These are phyloP conservation scores for Cyclophora punctaria DNA, from an alignment of 2,888 invertebrate genomes.

Conservation along the genomic window DNA sequence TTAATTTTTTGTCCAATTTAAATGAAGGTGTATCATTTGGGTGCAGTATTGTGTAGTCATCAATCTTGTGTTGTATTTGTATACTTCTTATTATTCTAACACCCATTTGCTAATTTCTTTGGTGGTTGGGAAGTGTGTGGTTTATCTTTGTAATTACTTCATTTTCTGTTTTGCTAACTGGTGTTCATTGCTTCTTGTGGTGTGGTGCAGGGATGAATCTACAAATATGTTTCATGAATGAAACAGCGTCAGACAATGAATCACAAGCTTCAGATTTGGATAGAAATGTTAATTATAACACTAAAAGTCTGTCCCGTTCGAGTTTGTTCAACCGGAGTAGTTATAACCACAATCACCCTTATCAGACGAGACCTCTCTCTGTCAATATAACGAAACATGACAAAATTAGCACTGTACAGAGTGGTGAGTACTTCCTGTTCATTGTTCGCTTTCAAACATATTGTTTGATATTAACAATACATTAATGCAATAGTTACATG, in stretches of 20 bases:
- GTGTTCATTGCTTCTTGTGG: constrained; percentile 23
- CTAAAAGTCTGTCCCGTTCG: constrained; percentile 56
- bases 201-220: constrained; percentile 86
- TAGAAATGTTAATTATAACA: constrained; percentile 52
- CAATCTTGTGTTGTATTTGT: no score
- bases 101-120: no score
- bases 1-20: no score
- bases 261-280: constrained; percentile 85
- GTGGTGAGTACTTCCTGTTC: constrained; percentile 50
- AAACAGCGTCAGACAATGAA: constrained; percentile 89
- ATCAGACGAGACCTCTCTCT: constrained; percentile 65
- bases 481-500: no score
- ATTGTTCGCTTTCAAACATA: not conserved
- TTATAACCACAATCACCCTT: constrained; percentile 66
- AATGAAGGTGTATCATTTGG: no score
- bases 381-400: constrained; percentile 66
- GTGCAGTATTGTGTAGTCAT: no score
- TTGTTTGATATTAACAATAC: not conserved
- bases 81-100: no score
- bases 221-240: constrained; percentile 97
- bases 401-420: constrained; percentile 55
- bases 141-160: constrained; percentile 14
- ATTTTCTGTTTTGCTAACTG: constrained; percentile 4
- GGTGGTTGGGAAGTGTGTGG: constrained; percentile 20
- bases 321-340: constrained; percentile 62